Evolutionary conservation across 2,113 vertebrate genomes (phyloP).

Genomic region (Periophthalmus modestus): DNA sequence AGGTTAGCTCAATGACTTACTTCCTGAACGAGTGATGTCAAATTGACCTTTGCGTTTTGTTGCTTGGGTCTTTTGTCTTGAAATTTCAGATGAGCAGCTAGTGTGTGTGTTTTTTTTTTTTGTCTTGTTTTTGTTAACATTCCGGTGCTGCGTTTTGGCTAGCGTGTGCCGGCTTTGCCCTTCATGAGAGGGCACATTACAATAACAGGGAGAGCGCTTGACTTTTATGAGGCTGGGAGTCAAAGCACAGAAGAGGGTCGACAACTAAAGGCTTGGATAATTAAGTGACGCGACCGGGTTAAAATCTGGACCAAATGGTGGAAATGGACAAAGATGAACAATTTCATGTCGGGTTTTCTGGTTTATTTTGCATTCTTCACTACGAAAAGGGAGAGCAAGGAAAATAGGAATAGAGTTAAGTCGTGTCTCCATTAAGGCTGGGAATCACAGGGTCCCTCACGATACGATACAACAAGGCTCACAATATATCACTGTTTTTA

Average conservation of each 20-base stretch:
- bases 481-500: too few relatives aligned
- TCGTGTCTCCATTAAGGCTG: too few relatives aligned
- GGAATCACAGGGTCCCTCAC: too few relatives aligned
- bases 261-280: constrained; percentile 3
- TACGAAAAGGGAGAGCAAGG: neutral
- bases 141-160: constrained; percentile 36
- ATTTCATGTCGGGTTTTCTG: neutral
- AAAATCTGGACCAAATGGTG: neutral
- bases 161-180: constrained; percentile 29
- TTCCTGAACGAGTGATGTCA: neutral
- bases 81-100: constrained; percentile 16
- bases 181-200: constrained; percentile 54
- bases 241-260: constrained; percentile 19
- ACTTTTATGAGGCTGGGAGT: constrained; percentile 43
- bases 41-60: constrained; percentile 4
- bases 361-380: neutral
- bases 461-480: too few relatives aligned
- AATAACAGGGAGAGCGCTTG: constrained; percentile 43
- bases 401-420: neutral
- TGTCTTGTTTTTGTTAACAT: constrained; percentile 13
- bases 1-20: constrained; percentile 40
- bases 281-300: constrained; percentile 19
- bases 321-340: neutral
- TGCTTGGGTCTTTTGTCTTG: constrained; percentile 6
- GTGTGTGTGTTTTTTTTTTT: constrained; percentile 22